Evolutionary conservation across 2,113 vertebrate species (phyloP), one percentile per base, ranked within the genome.

Genomic region (Corynorhinus townsendii): DNA sequence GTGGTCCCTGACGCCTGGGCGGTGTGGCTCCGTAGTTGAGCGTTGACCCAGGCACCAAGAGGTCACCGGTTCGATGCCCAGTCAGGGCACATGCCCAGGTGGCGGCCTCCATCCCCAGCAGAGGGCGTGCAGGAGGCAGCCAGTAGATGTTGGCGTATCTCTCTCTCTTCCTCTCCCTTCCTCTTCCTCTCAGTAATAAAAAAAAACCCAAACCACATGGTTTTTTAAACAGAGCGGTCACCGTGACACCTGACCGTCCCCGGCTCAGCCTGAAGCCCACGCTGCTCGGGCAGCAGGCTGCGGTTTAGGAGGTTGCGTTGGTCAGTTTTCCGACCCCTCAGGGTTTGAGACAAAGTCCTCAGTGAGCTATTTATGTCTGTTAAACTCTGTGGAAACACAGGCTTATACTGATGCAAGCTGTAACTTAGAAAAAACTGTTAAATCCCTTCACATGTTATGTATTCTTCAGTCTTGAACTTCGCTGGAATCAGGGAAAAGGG

Each of bases 221-320:
- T 59, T 59, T 59, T 24, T 56, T 10, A 4, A 15, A 71, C n/a
- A 52, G 35, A 35, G 35, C 0, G 0, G 5, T 52, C 38, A 0
- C 30, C 52, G 16, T 43, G 8, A 2, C 4, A 10, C 33, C 19
- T 5, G 28, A 7, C 11, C 8, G 0, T 35, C 66, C 3, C 0
- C 11, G 35, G 26, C 1, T 52, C 33, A 2, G 0, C 52, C 68
- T 43, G 35, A 28, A 26, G 7, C 22, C 19, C 0, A 2, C 5
- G 40, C 54, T 49, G 24, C 22, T 20, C 49, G 40, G 68, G 20
- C n/a, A 8, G 43, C 62, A 47, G 30, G 38, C 16, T 4, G 7
- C 47, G 4, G 0, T 33, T 12, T 16, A 11, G 1, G 28, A 17
- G 17, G 69, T 4, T 20, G 11, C 28, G 33, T 7, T 35, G 62